Conservation (phyloP, 2,113 vertebrate species). For the Pelobates fuscus region DNA sequence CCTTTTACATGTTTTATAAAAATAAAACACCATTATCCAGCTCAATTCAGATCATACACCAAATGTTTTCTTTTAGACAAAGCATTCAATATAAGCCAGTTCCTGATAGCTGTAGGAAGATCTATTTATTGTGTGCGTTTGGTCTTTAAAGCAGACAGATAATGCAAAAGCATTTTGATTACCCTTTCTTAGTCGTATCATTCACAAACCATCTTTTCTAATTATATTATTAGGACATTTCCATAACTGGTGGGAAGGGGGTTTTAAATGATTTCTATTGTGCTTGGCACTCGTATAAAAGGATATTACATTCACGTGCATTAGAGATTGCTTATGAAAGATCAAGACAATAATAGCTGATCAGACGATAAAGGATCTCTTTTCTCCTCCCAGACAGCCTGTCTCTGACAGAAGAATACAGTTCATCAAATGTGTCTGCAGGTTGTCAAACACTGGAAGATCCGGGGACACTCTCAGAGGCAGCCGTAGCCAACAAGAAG, state of each 20-base stretch:
- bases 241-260: conserved; percentile 71
- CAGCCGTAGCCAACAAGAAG: conserved; percentile 88
- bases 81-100: conserved; percentile 63
- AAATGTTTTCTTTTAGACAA: conserved; percentile 66
- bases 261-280: conserved; percentile 78
- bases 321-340: conserved; percentile 83
- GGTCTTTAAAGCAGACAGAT: conserved; percentile 70
- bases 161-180: conserved; percentile 72
- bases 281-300: conserved; percentile 79
- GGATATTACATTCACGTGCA: conserved; percentile 81
- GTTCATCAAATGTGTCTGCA: conserved; percentile 91
- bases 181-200: conserved; percentile 67
- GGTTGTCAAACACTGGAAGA: conserved; percentile 88
- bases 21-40: conserved; percentile 63
- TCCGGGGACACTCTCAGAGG: conserved; percentile 73
- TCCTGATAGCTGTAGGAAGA: conserved; percentile 59
- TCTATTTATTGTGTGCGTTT: conserved; percentile 64
- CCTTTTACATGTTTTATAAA: conserved; percentile 76
- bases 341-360: conserved; percentile 84
- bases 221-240: conserved; percentile 76
- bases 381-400: conserved; percentile 84
- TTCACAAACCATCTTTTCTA: conserved; percentile 74
- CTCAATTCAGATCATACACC: conserved; percentile 54
- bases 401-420: conserved; percentile 84
- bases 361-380: conserved; percentile 79